Evolutionary conservation across 1,140 invertebrate genomes (phyloP).

Genomic region (Conus ventricosus): DNA sequence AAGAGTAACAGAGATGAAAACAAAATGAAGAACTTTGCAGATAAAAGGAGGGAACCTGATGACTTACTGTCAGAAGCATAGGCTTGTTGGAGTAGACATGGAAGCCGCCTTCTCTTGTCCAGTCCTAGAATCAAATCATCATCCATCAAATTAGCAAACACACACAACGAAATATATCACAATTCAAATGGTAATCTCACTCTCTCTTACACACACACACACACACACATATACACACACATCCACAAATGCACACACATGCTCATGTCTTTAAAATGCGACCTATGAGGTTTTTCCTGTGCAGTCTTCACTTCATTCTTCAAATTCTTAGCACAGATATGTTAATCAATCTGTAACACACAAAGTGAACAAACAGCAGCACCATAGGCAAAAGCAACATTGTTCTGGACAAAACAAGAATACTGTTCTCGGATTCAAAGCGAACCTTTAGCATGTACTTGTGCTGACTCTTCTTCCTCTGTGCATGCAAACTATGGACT

Average conservation of each 20-base stretch:
- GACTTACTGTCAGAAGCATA: slow-evolving; percentile 3
- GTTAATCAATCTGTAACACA: no score
- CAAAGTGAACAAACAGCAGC: no score
- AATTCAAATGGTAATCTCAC: not conserved
- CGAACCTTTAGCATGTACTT: not conserved
- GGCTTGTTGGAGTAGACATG: slow-evolving; percentile 4
- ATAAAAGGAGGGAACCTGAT: no score
- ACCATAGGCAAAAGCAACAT: no score
- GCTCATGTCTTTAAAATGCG: not conserved
- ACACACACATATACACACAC: not conserved
- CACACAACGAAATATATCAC: not conserved
- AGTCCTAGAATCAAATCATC: slow-evolving; percentile 22
- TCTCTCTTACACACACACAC: no score
- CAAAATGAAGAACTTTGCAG: no score
- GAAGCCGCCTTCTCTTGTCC: slow-evolving; percentile 18
- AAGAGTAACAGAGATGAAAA: no score
- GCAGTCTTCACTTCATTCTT: not conserved
- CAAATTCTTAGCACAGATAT: not conserved
- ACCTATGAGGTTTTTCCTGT: not conserved
- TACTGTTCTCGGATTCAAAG: not conserved
- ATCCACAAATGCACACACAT: not conserved
- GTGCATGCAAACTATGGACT: no score
- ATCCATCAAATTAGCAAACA: not conserved
- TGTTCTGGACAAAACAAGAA: not conserved
- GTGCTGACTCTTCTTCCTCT: no score